Evolutionary conservation across 2,113 vertebrate genomes (phyloP), one percentile per base, ranked within the genome.

Genomic region (Anser cygnoides): DNA sequence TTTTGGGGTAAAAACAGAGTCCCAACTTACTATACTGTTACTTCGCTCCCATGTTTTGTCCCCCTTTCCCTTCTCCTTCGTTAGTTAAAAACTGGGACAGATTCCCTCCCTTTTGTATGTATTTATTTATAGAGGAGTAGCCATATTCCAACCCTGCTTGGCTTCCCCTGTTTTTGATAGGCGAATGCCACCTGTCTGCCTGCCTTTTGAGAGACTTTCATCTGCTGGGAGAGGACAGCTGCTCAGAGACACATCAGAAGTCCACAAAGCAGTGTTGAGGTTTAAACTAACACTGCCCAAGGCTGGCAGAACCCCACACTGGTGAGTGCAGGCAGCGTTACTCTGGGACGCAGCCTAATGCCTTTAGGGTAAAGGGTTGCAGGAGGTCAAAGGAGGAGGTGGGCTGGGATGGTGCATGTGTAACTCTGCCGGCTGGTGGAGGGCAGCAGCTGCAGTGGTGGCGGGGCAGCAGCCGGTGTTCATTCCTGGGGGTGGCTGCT

Each of bases 261-360:
- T 13, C 70, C 54, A 46, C 39, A n/a, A 25, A 55, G 46, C 28
- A 7, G 14, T 3, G 1, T 8, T 0, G 6, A 68, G 15, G 6
- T 50, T 55, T 25, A 26, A 55, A 29, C 39, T 29, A 16, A 8
- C 3, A 16, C 26, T 54, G 20, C 31, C 33, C 1, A 1, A 33
- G 33, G 33, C 68, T 66, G 50, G 29, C 33, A 14, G 22, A 49
- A 41, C 26, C 31, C 13, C 21, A 5, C 0, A 3, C 39, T 1
- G 0, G 6, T 11, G 15, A 49, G 63, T 10, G 5, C 52, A 28
- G 35, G 41, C 49, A 22, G 21, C 1, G 2, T 54, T 37, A 3
- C 19, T 67, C 21, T 31, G 82, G 67, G 46, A 74, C 46, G 54
- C 46, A 19, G n/a, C 39, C 74, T 0, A 2, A 18, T 8, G 20